Base-by-base conservation (phyloP, 53 echinoderm and acorn worm genomes). In the Echinometra lucunter region DNA sequence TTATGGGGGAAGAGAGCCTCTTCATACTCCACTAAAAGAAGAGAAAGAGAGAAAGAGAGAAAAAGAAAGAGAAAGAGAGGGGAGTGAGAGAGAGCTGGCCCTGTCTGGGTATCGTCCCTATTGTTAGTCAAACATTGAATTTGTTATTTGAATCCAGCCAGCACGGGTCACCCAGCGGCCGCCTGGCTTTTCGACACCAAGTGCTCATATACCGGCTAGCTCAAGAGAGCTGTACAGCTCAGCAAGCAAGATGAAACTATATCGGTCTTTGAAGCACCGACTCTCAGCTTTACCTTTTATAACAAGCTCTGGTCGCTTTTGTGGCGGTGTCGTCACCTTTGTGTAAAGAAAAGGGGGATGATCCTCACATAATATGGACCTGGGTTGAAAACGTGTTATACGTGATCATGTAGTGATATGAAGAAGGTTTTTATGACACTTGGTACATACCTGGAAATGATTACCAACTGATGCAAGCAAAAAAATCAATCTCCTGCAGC, bases 41-140 rank as follows among this genome's bases (percentile, higher is more conserved):
- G 85, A 82, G 40, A 78, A 21, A 72, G 70, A 32, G 70, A 34
- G 72, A 72, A 35, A 72, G 70, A 70, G 70, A 70, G 34, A 70
- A 34, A 44, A 53, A n/a, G n/a, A n/a, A n/a, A n/a, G n/a, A 82
- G 40, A 78, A 21, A 72, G 70, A 32, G 70, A 34, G 72, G 70
- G 34, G 70, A 70, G 34, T 32, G 70, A 44, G 13, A 44, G 81
- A 44, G 53, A 18, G 49, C 27, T 85, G 23, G 81, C 44, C n/a
- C 49, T 45, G 85, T 45, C 66, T 91, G 91, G 70, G 30, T 66
- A 60, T 91, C 27, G 69, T 66, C 38, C 89, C 49, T 63, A 91
- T 91, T 91, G 69, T 66, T 91, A 91, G n/a, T 44, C 91, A 40
- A 91, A 91, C 91, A 91, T 91, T 91, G 70, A 69, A 66, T 63